Evolutionary conservation across 2,797 vertebrate genomes (phyloP), one percentile per base, ranked within the genome.

Genomic region (Erpetoichthys calabaricus): DNA sequence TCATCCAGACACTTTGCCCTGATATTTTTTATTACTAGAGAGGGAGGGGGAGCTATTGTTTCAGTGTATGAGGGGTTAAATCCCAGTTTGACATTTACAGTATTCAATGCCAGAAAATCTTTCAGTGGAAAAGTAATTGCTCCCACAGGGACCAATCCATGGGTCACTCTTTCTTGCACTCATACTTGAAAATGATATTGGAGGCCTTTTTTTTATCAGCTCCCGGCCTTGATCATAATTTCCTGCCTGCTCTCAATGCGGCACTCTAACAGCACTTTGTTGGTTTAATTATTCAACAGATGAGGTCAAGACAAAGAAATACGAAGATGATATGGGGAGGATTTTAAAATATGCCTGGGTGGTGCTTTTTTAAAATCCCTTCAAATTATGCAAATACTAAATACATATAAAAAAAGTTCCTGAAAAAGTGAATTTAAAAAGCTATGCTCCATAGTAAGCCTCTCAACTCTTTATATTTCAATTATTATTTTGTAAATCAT

Each of bases 141-240:
- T 93, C 90, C 89, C 90, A 53, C 25, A 86, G 91, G 89, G 91
- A 94, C 81, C 75, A 81, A 86, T 87, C 82, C 80, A 56, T n/a
- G 58, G 75, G 81, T 88, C 78, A 79, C 75, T 76, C 70, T 67
- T 72, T 80, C 80, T 75, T 73, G 72, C 76, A 75, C 71, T 72
- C 72, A 78, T 75, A 66, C 72, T 69, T 74, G 75, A 76, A 75
- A 65, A 63, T 75, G 73, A 68, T 75, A 72, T 76, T 69, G 56
- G 59, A 73, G 73, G 65, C 67, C 60, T 3, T 68, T 69, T 68
- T 69, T 72, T 67, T 75, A 60, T 67, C 66, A 69, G 66, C 71
- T 68, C 45, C 53, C 66, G 60, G 74, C 60, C 56, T 64, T 25
- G 71, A 76, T 71, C 67, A 63, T 63, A 65, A 45, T 56, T 64